Conservation (phyloP, 2,113 vertebrate genomes). For the Pteropus alecto region DNA sequence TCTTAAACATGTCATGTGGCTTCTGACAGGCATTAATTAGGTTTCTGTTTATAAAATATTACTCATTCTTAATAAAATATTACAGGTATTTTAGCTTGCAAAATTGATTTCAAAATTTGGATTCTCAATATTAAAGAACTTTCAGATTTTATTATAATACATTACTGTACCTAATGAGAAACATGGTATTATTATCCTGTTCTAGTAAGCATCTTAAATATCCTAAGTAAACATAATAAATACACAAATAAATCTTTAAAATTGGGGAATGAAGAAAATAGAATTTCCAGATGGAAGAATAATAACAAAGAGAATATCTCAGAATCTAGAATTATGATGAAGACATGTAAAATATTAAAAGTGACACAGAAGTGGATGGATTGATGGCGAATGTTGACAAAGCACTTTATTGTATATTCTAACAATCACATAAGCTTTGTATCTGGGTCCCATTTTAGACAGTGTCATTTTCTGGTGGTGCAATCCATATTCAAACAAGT, state of each 20-base stretch:
- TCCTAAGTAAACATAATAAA: not conserved
- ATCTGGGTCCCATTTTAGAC: not conserved
- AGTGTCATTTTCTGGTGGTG: not conserved
- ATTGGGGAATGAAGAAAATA: not conserved
- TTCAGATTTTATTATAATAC: not conserved
- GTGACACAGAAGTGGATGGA: not conserved
- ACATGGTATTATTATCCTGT: not conserved
- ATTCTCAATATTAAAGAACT: not conserved
- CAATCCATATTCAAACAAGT: not conserved
- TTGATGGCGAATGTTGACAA: not conserved
- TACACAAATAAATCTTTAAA: not conserved
- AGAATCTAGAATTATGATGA: not conserved
- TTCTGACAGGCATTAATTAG: not conserved
- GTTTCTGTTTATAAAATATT: not conserved
- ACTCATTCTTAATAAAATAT: constrained; percentile 21
- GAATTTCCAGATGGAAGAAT: not conserved
- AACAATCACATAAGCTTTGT: not conserved
- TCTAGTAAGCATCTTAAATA: not conserved
- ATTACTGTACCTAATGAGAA: not conserved
- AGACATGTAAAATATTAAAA: constrained; percentile 22
- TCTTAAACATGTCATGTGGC: not conserved
- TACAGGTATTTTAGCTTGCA: not conserved
- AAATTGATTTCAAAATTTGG: not conserved
- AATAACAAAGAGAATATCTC: not conserved
- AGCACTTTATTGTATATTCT: not conserved